Evolutionary conservation across 2,113 vertebrate genomes (phyloP), one percentile per base, ranked within the genome.

Genomic region (Danio rerio): DNA sequence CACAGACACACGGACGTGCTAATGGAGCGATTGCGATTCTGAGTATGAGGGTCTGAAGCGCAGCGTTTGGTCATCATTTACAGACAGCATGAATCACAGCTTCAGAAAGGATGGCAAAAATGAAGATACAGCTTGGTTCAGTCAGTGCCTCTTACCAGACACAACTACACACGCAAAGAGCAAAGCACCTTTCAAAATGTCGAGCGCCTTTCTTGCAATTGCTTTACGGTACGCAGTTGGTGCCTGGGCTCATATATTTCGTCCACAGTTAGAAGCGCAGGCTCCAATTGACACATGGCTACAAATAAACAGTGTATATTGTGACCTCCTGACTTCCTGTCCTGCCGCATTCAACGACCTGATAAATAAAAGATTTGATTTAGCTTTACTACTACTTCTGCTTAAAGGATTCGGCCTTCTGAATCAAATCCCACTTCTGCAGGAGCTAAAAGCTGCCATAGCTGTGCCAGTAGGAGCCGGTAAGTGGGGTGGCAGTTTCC

Each of bases 311-410:
- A 66, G 71, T 52, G 65, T 86, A 86, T 83, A 86, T 83, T 78
- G 69, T 77, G 78, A 86, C 77, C 81, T 61, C 45, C 59, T 58
- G 77, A 78, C 72, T 81, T 69, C 70, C 71, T 53, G 81, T 80
- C 80, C 53, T 74, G 58, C 66, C 31, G 76, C 50, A 83, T 85
- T 87, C 78, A 87, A 58, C 49, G 55, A 31, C 31, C 55, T 73
- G 66, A 80, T 83, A 81, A 87, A 85, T 87, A 87, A 87, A 87
- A 87, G 49, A 87, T 85, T 86, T 87, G 72, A 85, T 82, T 83
- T 85, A 84, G 83, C 72, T 78, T 81, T 62, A 83, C 83, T 52
- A 43, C 81, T 52, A 9, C 72, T 83, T 47, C 71, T 71, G 69
- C 69, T 83, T 87, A 85, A 85, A 83, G 71, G 72, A 83, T 78